Evolutionary conservation across 2,888 invertebrate species (phyloP), one percentile per base, ranked within the genome.

Genomic region (Hoplodrina ambigua): DNA sequence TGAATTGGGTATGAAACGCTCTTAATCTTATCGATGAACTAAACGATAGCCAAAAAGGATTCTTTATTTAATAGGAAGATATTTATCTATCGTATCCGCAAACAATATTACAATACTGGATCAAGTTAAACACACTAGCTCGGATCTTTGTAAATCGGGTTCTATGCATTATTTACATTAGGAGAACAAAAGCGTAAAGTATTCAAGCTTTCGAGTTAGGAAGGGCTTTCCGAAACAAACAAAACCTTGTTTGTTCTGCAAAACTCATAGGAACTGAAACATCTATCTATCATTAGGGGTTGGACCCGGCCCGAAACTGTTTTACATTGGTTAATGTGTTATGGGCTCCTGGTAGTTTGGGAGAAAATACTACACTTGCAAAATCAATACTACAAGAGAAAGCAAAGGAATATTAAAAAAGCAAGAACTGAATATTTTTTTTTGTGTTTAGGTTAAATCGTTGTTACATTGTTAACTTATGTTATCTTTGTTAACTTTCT

Each of bases 271-370:
- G 25, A 75, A 75, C 69, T 69, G 59, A 69, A 81, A 73, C 70
- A 78, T 75, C 63, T 81, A 78, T 81, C 72, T 75, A 72, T 75
- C 72, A 78, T 67, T 72, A 73, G 60, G 67, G 71, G 25, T 33
- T 54, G 57, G 41, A 59, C 53, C 59, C 75, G 60, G 13, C 54
- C 61, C 79, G 52, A 69, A 75, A 79, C 74, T 82, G 68, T 71
- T 79, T 76, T 70, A 72, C 64, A 82, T 75, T 63, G 60, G 69
- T 71, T 79, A 74, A 65, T 70, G 64, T 68, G 69, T 67, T 72
- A 73, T 64, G 63, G 55, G 46, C 8, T 44, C 61, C 49, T 67
- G 59, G 53, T 72, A 72, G 57, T 59, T 71, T 20, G 25, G 8
- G 25, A 20, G 49, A 20, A 65, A 50, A 68, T 64, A 59, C 53